phyloP scores from a whole-genome alignment of 2,113 vertebrate species.

The Trichechus manatus region DNA sequence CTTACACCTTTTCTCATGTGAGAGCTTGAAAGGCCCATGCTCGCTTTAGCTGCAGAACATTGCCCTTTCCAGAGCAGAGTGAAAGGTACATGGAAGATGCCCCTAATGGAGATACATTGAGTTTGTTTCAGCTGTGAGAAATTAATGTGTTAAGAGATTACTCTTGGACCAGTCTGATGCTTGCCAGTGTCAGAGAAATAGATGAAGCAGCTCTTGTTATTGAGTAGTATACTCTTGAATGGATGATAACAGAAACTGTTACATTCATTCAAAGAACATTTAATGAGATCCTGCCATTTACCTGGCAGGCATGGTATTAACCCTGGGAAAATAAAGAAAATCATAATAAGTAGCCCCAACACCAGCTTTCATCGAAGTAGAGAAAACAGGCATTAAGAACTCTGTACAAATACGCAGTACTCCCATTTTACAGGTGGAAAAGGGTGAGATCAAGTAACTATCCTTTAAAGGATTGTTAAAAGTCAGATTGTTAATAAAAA shows the following conservation, averaged over 20 bases:
- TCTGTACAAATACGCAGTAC: neutral
- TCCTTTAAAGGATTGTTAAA: constrained; percentile 35
- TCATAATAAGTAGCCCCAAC: neutral
- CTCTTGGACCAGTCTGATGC: constrained; percentile 24
- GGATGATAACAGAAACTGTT: constrained; percentile 27
- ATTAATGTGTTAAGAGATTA: constrained; percentile 44
- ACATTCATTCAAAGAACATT: constrained; percentile 59
- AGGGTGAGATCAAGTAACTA: neutral
- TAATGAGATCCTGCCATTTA: constrained; percentile 46
- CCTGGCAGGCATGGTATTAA: constrained; percentile 24
- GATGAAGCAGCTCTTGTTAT: constrained; percentile 63
- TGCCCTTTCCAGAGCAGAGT: constrained; percentile 62
- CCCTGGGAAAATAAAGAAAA: constrained; percentile 40
- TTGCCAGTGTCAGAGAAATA: constrained; percentile 54
- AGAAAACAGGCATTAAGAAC: neutral
- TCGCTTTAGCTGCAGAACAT: constrained; percentile 40
- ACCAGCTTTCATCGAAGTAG: neutral
- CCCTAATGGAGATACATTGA: constrained; percentile 44
- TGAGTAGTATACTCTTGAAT: constrained; percentile 63
- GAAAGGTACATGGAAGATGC: constrained; percentile 1
- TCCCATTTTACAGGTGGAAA: neutral
- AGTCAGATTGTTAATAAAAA: constrained; percentile 30
- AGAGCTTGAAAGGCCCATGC: neutral
- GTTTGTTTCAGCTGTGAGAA: constrained; percentile 63
- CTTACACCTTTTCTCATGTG: neutral